Evolutionary conservation across 2,888 invertebrate genomes (phyloP), one percentile per base, ranked within the genome.

Genomic region (Caenorhabditis afra): DNA sequence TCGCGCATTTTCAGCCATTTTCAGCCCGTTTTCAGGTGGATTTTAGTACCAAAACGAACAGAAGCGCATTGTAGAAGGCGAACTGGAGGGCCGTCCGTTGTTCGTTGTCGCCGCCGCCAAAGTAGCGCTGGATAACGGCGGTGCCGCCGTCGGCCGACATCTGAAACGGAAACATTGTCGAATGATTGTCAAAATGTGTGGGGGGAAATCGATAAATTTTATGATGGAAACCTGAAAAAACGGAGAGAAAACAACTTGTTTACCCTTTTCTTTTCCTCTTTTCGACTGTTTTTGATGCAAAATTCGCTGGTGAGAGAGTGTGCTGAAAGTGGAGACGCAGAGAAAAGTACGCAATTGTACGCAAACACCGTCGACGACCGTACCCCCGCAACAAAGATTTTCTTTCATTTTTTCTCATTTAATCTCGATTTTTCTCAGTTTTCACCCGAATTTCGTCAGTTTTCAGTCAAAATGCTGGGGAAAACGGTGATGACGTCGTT

Each of bases 21-120:
- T 49, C 7, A 12, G 57, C n/a, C n/a, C n/a, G 39, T n/a, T 29
- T 23, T 39, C 4, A 11, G 10, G 4, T 12, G 3, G 14, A 41
- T 41, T 41, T 37, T 18, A 81, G 58, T 49, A 88, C 89, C 85
- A 89, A 52, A 16, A 86, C 80, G 52, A 89, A 83, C 11, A 89
- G 77, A 0, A 87, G 77, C 10, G 84, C 82, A 76, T 89, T 89
- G 79, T 88, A 89, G 66, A 88, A 86, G 37, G 89, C 89, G 45
- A 87, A 83, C 49, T 85, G 84, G 4, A 89, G 80, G 8, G 89
- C 88, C 16, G 81, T 71, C 44, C 84, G 76, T 67, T 89, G 87
- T n/a, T 87, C 87, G 41, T 68, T 57, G 59, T 82, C 70, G 29
- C 44, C 68, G 7, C 58, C 57, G 45, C 64, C 67, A 23, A 79